Evolutionary conservation across 1,140 invertebrate species (phyloP).

Genomic region (Pararge aegeria): DNA sequence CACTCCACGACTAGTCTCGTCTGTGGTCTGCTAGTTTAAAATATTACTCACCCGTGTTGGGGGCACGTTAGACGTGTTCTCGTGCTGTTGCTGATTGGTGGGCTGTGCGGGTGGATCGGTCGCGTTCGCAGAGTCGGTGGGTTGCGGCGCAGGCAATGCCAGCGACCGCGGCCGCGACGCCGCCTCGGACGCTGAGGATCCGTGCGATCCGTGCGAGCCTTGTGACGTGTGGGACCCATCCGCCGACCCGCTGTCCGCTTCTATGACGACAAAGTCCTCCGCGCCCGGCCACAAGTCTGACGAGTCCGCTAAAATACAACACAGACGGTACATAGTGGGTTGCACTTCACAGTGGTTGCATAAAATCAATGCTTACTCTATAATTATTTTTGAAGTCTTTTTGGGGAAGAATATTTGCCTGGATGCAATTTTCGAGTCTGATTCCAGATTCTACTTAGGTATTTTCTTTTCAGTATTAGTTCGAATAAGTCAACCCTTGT

Average conservation of each 20-base stretch:
- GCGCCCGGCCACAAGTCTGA: slow-evolving; percentile 81
- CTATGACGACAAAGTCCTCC: slow-evolving; percentile 94
- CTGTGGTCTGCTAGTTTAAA: no score
- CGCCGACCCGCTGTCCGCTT: slow-evolving; percentile 70
- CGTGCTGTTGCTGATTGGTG: slow-evolving; percentile 24
- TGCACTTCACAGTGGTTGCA: no score
- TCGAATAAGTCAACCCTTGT: no score
- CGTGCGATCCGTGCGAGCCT: slow-evolving; percentile 52
- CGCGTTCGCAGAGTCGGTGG: slow-evolving; percentile 24
- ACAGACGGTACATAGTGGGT: no score
- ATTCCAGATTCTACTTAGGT: no score
- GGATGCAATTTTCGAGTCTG: no score
- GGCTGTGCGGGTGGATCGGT: slow-evolving; percentile 27
- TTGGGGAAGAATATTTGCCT: no score
- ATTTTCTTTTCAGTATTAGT: no score
- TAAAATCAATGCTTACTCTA: no score
- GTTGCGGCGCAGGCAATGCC: slow-evolving; percentile 37
- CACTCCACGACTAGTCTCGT: no score
- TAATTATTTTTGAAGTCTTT: no score
- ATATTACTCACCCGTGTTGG: not conserved
- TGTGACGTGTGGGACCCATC: slow-evolving; percentile 40
- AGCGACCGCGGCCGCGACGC: slow-evolving; percentile 65
- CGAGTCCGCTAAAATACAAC: slow-evolving; percentile 53
- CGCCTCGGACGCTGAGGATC: slow-evolving; percentile 57
- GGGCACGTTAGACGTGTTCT: slow-evolving; percentile 10